Evolutionary conservation across 1,140 invertebrate species (phyloP).

Genomic region (Bombus polaris): DNA sequence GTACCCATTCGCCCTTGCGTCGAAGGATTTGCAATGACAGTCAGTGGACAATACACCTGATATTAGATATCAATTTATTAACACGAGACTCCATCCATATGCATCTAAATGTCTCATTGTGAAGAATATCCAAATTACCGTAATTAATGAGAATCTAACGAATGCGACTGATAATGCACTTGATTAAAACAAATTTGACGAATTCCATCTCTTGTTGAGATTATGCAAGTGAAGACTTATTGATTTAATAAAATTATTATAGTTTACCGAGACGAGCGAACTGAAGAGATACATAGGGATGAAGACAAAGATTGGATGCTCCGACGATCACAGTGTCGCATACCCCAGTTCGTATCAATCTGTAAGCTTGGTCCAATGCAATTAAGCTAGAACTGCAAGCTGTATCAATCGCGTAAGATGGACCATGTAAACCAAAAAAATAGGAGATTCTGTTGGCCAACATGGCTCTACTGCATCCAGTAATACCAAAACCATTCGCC

Average conservation of each 20-base stretch:
- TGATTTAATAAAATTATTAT: background rate
- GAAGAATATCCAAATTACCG: background rate
- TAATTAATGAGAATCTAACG: background rate
- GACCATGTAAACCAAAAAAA: slow-evolving; percentile 87
- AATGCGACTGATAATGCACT: background rate
- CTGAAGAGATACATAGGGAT: slow-evolving; percentile 93
- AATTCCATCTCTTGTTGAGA: too few relatives aligned
- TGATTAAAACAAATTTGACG: background rate
- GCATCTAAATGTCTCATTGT: background rate
- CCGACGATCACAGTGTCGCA: slow-evolving; percentile 95
- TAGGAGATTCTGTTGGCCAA: slow-evolving; percentile 95
- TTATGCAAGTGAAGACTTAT: background rate
- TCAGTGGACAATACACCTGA: slow-evolving; percentile 92
- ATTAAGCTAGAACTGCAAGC: slow-evolving; percentile 95
- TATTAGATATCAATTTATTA: background rate
- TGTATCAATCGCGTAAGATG: slow-evolving; percentile 93
- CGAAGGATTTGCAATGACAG: slow-evolving; percentile 95
- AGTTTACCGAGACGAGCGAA: slow-evolving; percentile 84
- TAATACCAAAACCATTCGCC: slow-evolving; percentile 80
- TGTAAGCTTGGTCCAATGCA: slow-evolving; percentile 92
- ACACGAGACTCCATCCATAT: too few relatives aligned
- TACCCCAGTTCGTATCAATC: slow-evolving; percentile 88
- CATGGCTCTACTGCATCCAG: slow-evolving; percentile 94
- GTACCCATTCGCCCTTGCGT: slow-evolving; percentile 90
- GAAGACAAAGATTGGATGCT: slow-evolving; percentile 92